A percentile compares a stretch with the other conserved stretches of the same genome.
Evolutionary conservation across 2,113 vertebrate genomes (phyloP).

Genomic region (Ameiurus melas): DNA sequence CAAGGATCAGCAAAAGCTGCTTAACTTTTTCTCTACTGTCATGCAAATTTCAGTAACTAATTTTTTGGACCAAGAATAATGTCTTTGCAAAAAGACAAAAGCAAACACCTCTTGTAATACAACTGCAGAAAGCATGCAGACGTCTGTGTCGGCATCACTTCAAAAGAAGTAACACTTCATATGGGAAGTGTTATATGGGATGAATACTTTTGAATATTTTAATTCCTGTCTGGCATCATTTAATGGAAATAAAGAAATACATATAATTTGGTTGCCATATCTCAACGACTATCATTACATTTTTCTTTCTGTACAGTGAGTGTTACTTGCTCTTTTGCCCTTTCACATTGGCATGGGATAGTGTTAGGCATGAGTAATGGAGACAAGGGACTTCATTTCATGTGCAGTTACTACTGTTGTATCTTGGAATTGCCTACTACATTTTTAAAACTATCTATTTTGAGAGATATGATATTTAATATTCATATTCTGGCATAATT

Average conservation of each 20-base stretch:
- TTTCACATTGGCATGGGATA: constrained; percentile 70
- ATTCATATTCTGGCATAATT: neutral
- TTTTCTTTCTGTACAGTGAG: neutral
- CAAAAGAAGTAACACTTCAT: constrained; percentile 36
- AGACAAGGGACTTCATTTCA: constrained; percentile 4
- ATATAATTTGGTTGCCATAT: neutral
- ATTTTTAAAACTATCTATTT: neutral
- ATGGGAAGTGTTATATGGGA: neutral
- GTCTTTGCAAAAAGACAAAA: constrained; percentile 29
- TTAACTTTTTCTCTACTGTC: constrained; percentile 37
- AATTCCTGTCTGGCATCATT: neutral
- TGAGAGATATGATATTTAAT: neutral
- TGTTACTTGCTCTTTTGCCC: constrained; percentile 32
- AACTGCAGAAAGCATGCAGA: constrained; percentile 11
- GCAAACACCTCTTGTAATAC: constrained; percentile 13
- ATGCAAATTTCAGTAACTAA: constrained; percentile 50
- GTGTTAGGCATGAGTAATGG: constrained; percentile 33
- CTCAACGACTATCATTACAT: neutral
- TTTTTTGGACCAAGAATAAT: constrained; percentile 27
- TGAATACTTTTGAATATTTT: neutral
- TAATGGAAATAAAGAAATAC: neutral
- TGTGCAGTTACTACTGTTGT: neutral
- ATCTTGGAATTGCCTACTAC: neutral
- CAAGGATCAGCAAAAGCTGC: constrained; percentile 16
- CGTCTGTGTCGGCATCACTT: constrained; percentile 11